These are phyloP conservation scores for Echinometra lucunter DNA, from an alignment of 53 echinoderm and acorn worm species.

Conservation along the genomic window DNA sequence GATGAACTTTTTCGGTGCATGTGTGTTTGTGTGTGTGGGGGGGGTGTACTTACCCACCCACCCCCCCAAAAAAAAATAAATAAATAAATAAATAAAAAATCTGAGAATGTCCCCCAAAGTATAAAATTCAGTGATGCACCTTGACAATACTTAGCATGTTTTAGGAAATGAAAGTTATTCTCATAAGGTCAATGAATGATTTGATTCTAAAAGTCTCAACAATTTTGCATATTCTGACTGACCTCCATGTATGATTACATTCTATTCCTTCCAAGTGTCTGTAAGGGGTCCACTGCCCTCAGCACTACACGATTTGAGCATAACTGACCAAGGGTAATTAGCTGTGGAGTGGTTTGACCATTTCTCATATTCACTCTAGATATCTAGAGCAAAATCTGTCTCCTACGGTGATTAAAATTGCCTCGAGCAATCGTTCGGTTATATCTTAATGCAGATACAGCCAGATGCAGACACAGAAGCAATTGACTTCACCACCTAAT, in stretches of 20 bases:
- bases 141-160: not conserved
- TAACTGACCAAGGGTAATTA: not conserved
- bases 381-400: not conserved
- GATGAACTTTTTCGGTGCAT: too few relatives aligned
- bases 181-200: not conserved
- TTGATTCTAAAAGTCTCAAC: not conserved
- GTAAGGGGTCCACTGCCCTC: not conserved
- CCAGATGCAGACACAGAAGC: not conserved
- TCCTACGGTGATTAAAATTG: not conserved
- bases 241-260: not conserved
- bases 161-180: not conserved
- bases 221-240: not conserved
- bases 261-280: not conserved
- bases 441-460: not conserved
- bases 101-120: too few relatives aligned
- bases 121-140: too few relatives aligned
- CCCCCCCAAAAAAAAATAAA: too few relatives aligned
- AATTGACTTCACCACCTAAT: not conserved
- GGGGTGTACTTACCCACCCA: too few relatives aligned
- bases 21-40: too few relatives aligned
- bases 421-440: not conserved
- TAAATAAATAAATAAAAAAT: too few relatives aligned
- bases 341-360: conserved; percentile 1
- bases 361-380: conserved; percentile 9
- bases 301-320: not conserved